A percentile compares a stretch with the other conserved stretches of the same genome.
These are phyloP conservation scores for Charadrius vociferus DNA, from an alignment of 2,113 vertebrate genomes.

Conservation along the genomic window DNA sequence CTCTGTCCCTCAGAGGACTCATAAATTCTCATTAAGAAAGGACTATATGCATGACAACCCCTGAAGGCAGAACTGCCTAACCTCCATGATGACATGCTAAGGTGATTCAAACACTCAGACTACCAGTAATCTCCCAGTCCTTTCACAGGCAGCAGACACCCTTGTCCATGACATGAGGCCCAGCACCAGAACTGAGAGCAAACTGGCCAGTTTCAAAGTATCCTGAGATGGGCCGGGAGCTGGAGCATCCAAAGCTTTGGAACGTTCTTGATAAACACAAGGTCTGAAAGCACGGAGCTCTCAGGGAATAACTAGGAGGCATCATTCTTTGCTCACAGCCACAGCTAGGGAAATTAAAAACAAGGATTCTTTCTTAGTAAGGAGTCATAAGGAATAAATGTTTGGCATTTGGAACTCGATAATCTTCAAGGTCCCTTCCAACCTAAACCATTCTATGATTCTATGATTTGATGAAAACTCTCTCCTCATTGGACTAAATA, in stretches of 20 bases:
- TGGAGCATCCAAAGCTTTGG: neutral
- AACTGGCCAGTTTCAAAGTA: neutral
- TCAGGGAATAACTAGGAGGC: neutral
- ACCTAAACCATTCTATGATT: too few relatives aligned
- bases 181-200: neutral
- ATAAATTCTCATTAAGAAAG: neutral
- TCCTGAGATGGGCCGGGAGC: neutral
- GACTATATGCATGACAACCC: neutral
- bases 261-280: rapidly evolving
- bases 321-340: neutral
- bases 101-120: neutral
- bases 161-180: neutral
- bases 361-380: neutral
- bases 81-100: neutral
- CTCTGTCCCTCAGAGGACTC: neutral
- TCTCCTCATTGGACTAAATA: neutral
- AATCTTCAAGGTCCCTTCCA: too few relatives aligned
- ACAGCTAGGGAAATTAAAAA: neutral
- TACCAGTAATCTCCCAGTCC: neutral
- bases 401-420: neutral
- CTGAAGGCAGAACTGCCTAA: neutral
- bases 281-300: neutral
- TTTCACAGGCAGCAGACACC: neutral
- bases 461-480: neutral
- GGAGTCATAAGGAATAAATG: neutral